A percentile compares a stretch with the other conserved stretches of the same genome.
Conservation (phyloP, 2,797 vertebrate species). For the Novumbra hubbsi region DNA sequence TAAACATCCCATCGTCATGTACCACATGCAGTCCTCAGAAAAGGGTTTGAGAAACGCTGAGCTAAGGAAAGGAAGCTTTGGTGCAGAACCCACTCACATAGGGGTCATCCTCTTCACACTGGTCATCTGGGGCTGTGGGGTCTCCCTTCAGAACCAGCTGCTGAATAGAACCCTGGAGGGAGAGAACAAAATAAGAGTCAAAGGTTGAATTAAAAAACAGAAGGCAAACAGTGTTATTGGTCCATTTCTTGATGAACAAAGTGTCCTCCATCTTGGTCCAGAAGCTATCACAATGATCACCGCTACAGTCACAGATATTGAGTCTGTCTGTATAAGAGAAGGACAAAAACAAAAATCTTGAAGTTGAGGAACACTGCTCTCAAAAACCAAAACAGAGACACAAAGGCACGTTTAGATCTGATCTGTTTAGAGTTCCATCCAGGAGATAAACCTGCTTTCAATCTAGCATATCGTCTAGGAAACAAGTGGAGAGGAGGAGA, state of each 20-base stretch:
- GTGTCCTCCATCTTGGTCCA: too few species aligned
- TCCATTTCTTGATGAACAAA: too few species aligned
- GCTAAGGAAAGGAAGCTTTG: neutral
- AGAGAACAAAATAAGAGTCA: neutral
- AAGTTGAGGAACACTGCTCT: neutral
- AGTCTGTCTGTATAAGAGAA: too few species aligned
- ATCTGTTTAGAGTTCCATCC: neutral
- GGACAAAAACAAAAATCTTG: neutral
- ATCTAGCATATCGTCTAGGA: neutral
- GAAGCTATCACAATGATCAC: neutral
- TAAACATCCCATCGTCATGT: too few species aligned
- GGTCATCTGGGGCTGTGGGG: conserved; percentile 80
- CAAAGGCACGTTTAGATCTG: neutral
- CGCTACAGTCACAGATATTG: neutral
- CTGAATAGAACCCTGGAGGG: conserved; percentile 87
- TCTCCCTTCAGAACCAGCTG: conserved; percentile 85
- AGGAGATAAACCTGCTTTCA: conserved; percentile 8
- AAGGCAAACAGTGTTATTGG: too few species aligned
- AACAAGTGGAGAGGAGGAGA: conserved; percentile 1
- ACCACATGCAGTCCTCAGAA: too few species aligned
- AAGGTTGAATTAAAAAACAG: too few species aligned
- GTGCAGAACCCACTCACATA: conserved; percentile 78
- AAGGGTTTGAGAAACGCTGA: too few species aligned
- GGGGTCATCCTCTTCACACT: conserved; percentile 91
- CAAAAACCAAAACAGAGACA: neutral